Conservation (phyloP, 2,888 invertebrate species). For the Automeris io region DNA sequence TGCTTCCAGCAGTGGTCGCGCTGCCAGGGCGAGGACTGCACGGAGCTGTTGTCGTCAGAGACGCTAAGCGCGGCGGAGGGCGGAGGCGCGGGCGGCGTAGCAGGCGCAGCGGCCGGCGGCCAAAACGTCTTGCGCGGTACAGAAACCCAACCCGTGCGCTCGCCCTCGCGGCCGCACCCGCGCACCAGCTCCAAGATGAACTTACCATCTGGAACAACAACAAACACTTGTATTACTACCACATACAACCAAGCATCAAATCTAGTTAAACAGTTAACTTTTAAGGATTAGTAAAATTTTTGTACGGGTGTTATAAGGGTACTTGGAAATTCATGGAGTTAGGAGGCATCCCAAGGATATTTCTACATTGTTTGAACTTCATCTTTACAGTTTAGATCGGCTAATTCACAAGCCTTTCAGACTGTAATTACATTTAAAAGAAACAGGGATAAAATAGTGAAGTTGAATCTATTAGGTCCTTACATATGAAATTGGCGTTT, state of each 20-base stretch:
- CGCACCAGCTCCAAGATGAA: conserved; percentile 89
- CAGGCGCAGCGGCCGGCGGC: conserved; percentile 84
- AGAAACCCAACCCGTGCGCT: conserved; percentile 91
- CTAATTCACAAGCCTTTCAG: too few species aligned
- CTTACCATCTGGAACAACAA: conserved; percentile 84
- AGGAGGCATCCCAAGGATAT: too few species aligned
- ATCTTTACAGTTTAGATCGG: too few species aligned
- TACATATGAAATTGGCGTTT: too few species aligned
- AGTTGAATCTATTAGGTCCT: too few species aligned
- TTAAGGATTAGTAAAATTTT: too few species aligned
- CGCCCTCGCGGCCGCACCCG: conserved; percentile 78
- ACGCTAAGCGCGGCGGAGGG: conserved; percentile 90
- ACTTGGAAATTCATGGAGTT: too few species aligned
- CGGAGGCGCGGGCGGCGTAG: conserved; percentile 57
- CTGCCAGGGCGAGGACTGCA: conserved; percentile 94
- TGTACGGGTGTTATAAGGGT: too few species aligned
- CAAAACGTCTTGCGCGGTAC: conserved; percentile 93
- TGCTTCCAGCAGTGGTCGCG: conserved; percentile 94
- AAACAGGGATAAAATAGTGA: too few species aligned
- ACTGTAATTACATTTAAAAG: too few species aligned
- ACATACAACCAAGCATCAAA: neutral
- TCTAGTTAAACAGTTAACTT: too few species aligned
- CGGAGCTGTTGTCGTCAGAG: conserved; percentile 93
- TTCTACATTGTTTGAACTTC: too few species aligned
- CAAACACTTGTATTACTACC: conserved; percentile 12